phyloP scores from a whole-genome alignment of 2,888 invertebrate species.

The Osmoderma eremita region DNA sequence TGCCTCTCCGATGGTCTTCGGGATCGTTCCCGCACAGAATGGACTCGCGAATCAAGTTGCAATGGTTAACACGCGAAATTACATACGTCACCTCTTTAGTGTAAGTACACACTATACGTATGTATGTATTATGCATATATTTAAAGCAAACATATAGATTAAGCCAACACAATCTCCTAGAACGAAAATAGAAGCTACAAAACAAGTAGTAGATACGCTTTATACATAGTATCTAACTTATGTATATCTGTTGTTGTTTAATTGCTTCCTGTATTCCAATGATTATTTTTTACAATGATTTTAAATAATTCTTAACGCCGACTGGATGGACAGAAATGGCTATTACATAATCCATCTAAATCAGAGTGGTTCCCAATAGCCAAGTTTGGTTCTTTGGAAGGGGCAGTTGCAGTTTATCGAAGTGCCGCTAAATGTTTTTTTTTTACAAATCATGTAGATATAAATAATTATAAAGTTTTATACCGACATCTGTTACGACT shows the following conservation, averaged over 20 bases:
- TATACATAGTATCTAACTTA: conserved; percentile 17
- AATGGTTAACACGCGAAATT: neutral
- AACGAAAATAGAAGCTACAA: conserved; percentile 16
- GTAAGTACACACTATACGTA: neutral
- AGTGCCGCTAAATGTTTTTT: no score
- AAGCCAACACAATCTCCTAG: conserved; percentile 14
- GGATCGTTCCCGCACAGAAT: neutral
- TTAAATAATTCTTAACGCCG: no score
- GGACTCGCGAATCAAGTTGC: conserved; percentile 10
- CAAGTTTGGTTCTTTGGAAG: no score
- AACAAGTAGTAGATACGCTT: conserved; percentile 6
- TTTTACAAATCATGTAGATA: no score
- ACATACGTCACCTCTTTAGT: neutral
- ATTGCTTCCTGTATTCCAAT: neutral
- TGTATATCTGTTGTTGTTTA: conserved; percentile 7
- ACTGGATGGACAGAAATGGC: no score
- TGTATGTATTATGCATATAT: conserved; percentile 1
- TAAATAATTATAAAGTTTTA: no score
- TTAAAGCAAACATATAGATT: conserved; percentile 22
- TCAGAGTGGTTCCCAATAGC: no score
- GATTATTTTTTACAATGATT: no score
- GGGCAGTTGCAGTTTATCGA: no score
- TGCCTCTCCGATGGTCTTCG: neutral
- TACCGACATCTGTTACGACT: no score
- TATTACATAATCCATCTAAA: no score